Percentiles rank a stretch among this genome's conserved stretches.
These are phyloP conservation scores for Myanophis thanlyinensis DNA, from an alignment of 2,113 vertebrate species.

Conservation along the genomic window DNA sequence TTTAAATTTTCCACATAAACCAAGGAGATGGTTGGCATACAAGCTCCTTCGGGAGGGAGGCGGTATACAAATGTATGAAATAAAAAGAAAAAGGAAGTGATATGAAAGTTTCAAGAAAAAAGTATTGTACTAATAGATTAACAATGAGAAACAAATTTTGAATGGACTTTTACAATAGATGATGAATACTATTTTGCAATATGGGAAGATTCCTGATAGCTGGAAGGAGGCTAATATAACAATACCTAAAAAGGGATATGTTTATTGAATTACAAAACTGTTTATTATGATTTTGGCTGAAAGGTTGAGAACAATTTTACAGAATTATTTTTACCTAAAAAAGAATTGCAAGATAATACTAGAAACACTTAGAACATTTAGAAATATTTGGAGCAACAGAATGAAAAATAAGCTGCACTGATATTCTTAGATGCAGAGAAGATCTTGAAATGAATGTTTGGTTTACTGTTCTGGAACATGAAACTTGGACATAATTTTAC, in stretches of 20 bases:
- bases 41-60: no score
- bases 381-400: neutral
- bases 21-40: neutral
- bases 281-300: neutral
- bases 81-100: neutral
- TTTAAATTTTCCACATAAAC: neutral
- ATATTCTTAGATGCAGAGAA: neutral
- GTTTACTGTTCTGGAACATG: neutral
- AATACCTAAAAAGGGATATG: neutral
- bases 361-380: neutral
- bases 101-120: neutral
- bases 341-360: neutral
- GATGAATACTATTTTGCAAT: neutral
- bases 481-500: neutral
- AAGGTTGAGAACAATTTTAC: neutral
- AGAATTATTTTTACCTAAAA: neutral
- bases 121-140: neutral
- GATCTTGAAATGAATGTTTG: neutral
- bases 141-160: neutral
- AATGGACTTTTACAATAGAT: neutral
- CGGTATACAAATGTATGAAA: no score
- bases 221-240: neutral
- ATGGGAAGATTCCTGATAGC: neutral
- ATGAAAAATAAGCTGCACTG: neutral
- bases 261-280: neutral